Evolutionary conservation across 2,888 invertebrate species (phyloP).

Genomic region (Agonum fuliginosum): DNA sequence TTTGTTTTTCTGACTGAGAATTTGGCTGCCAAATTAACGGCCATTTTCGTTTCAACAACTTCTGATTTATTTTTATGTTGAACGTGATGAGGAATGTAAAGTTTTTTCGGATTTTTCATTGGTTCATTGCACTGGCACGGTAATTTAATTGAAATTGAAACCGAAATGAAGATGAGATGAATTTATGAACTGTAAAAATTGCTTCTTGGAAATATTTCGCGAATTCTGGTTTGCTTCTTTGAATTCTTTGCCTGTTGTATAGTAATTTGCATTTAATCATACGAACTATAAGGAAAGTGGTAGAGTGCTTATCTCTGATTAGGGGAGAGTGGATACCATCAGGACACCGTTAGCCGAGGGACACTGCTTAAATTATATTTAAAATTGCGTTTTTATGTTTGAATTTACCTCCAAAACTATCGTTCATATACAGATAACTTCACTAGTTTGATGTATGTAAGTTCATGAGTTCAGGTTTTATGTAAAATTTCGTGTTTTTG

Average conservation of each 20-base stretch:
- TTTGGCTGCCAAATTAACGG: slow-evolving; percentile 37
- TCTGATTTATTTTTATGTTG: neutral
- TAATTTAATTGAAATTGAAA: slow-evolving; percentile 44
- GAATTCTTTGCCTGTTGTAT: neutral
- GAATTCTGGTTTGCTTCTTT: slow-evolving; percentile 6
- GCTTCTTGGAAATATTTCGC: slow-evolving; percentile 32
- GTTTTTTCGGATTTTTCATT: slow-evolving; percentile 28
- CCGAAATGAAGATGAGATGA: slow-evolving; percentile 26
- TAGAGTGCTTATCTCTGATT: no score
- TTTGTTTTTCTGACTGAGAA: slow-evolving; percentile 15
- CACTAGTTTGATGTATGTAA: no score
- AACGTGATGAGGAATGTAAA: slow-evolving; percentile 25
- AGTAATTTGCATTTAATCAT: neutral
- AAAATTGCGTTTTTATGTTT: no score
- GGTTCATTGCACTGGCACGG: slow-evolving; percentile 26
- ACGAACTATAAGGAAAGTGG: neutral
- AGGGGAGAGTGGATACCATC: no score
- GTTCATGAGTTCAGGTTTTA: no score
- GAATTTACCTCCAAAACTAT: no score
- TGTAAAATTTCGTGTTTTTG: no score
- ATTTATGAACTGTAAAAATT: slow-evolving; percentile 41
- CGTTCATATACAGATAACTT: no score
- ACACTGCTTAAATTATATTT: no score
- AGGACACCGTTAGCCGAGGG: no score
- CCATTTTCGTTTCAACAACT: slow-evolving; percentile 21